Conservation (phyloP, 2,888 invertebrate species). For the Smittia aterrima region DNA sequence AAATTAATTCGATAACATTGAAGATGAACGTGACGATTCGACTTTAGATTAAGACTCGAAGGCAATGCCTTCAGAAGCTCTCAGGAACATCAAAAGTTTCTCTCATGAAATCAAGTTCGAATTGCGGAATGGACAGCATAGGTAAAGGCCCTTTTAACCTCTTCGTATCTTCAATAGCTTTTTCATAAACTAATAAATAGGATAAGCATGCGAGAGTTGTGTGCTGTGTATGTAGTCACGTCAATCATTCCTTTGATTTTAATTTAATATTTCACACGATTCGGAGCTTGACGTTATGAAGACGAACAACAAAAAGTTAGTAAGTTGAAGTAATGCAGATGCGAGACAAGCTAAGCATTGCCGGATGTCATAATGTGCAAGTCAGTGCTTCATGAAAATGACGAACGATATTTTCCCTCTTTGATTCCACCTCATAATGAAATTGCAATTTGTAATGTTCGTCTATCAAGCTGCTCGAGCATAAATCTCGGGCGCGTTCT, state of each 20-base stretch:
- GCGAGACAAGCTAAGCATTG: neutral
- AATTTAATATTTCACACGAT: slow-evolving; percentile 4
- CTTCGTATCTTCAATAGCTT: neutral
- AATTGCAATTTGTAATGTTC: slow-evolving; percentile 28
- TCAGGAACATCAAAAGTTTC: too few relatives aligned
- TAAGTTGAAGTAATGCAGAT: slow-evolving; percentile 8
- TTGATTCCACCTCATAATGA: neutral
- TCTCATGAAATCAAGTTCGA: too few relatives aligned
- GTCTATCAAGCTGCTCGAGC: neutral
- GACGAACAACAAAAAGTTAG: neutral
- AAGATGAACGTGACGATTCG: too few relatives aligned
- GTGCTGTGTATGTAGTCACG: neutral
- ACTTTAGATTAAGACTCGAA: too few relatives aligned
- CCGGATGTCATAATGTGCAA: slow-evolving; percentile 19
- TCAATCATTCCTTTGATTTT: neutral
- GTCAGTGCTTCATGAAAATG: slow-evolving; percentile 20
- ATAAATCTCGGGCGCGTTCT: neutral
- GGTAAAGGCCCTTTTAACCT: neutral
- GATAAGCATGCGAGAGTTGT: neutral
- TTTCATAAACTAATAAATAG: neutral
- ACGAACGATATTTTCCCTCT: neutral
- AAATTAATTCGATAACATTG: too few relatives aligned
- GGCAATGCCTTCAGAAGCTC: too few relatives aligned
- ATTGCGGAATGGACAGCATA: too few relatives aligned
- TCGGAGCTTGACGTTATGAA: neutral